Evolutionary conservation across 2,888 invertebrate genomes (phyloP).

Genomic region (Phania funesta): DNA sequence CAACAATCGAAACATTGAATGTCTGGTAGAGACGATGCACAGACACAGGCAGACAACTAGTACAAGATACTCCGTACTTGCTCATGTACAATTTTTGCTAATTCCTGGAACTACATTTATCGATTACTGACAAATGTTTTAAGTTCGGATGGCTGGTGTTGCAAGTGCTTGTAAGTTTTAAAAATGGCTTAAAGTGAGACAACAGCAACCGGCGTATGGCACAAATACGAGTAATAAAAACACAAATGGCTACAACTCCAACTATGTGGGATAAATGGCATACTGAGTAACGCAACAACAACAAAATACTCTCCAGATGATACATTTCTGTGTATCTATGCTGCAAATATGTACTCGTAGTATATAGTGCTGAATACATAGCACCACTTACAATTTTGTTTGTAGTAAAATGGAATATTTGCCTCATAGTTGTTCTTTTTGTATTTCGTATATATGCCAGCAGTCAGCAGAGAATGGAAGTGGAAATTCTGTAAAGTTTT

Average conservation of each 20-base stretch:
- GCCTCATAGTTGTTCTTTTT: conserved; percentile 25
- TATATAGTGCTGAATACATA: not conserved
- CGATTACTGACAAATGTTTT: conserved; percentile 49
- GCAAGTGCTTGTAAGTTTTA: conserved; percentile 10
- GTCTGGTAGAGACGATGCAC: conserved; percentile 32
- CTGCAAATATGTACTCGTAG: not conserved
- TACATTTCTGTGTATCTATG: not conserved
- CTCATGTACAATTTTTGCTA: conserved; percentile 11
- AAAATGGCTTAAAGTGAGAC: conserved; percentile 24
- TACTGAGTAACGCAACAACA: not conserved
- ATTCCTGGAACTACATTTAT: conserved; percentile 63
- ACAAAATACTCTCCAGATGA: not conserved
- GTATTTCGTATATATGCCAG: conserved; percentile 28
- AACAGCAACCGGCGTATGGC: conserved; percentile 48
- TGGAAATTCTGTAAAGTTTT: conserved; percentile 4
- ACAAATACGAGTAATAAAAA: conserved; percentile 4
- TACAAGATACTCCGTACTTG: not conserved
- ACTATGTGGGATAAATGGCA: conserved; percentile 19
- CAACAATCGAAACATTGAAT: conserved; percentile 23
- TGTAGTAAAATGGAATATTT: conserved; percentile 49
- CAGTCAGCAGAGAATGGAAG: conserved; percentile 21
- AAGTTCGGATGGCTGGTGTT: not conserved
- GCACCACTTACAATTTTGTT: conserved; percentile 16
- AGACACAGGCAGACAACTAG: conserved; percentile 32
- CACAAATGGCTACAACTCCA: not conserved